Conservation (phyloP, 2,797 vertebrate species). For the Aselliscus stoliczkanus region DNA sequence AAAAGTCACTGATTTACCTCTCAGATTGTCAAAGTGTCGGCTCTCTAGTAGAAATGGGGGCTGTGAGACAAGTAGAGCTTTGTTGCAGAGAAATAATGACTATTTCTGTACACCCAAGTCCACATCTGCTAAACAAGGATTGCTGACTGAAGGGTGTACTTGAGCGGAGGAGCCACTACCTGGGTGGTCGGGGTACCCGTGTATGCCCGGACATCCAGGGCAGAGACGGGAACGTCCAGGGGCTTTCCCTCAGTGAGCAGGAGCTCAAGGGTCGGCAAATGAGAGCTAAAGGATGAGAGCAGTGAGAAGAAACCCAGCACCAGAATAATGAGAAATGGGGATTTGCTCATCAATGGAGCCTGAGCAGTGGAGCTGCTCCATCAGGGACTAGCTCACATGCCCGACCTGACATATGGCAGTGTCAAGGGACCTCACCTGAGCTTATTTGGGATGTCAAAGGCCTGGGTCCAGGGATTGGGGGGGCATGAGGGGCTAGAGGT, state of each 20-base stretch:
- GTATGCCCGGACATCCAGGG: accelerated
- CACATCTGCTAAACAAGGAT: accelerated
- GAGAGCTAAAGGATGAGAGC: background rate
- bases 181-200: accelerated
- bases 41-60: background rate
- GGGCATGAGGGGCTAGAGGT: background rate
- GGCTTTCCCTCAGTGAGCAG: background rate
- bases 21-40: background rate
- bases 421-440: background rate
- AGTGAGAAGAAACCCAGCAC: background rate
- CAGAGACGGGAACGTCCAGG: too few species aligned
- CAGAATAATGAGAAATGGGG: background rate
- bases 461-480: background rate
- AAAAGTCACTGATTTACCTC: background rate
- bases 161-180: background rate
- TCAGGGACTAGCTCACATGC: too few species aligned
- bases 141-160: accelerated
- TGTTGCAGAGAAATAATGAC: background rate
- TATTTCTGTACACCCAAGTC: background rate
- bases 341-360: background rate
- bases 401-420: background rate
- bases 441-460: background rate
- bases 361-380: background rate
- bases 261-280: background rate
- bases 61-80: background rate